A percentile compares a stretch with the other conserved stretches of the same genome.
These are phyloP conservation scores for Dendroctonus valens DNA, from an alignment of 1,140 invertebrate genomes.

Conservation along the genomic window DNA sequence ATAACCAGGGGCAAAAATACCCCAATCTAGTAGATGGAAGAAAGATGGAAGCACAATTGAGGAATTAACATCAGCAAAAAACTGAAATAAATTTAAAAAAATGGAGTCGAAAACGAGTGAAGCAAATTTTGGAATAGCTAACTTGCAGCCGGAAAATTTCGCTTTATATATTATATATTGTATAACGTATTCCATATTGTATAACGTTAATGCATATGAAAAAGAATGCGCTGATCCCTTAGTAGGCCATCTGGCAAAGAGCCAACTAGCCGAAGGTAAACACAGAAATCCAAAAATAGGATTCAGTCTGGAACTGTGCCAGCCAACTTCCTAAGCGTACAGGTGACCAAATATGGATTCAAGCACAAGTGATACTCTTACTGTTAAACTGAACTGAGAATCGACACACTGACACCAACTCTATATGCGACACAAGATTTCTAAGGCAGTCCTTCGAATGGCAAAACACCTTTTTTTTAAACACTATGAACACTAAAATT, in stretches of 20 bases:
- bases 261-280: conserved; percentile 38
- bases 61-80: too few relatives aligned
- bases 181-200: too few relatives aligned
- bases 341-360: conserved; percentile 44
- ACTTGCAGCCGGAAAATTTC: too few relatives aligned
- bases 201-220: conserved; percentile 1
- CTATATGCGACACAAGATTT: conserved; percentile 1
- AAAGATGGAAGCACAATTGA: too few relatives aligned
- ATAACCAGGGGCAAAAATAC: too few relatives aligned
- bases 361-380: conserved; percentile 15
- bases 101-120: background rate
- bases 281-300: conserved; percentile 39
- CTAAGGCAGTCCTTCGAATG: background rate
- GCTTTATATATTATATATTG: too few relatives aligned
- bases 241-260: conserved; percentile 41
- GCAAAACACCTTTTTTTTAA: background rate
- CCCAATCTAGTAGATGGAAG: too few relatives aligned
- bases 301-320: conserved; percentile 33
- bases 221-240: conserved; percentile 32
- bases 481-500: conserved; percentile 2
- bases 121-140: too few relatives aligned
- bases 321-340: conserved; percentile 22
- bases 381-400: conserved; percentile 10
- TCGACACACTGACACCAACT: conserved; percentile 16
- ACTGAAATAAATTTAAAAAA: background rate